These are phyloP conservation scores for Drosophila birchii DNA, from an alignment of 2,888 invertebrate species.

Conservation along the genomic window DNA sequence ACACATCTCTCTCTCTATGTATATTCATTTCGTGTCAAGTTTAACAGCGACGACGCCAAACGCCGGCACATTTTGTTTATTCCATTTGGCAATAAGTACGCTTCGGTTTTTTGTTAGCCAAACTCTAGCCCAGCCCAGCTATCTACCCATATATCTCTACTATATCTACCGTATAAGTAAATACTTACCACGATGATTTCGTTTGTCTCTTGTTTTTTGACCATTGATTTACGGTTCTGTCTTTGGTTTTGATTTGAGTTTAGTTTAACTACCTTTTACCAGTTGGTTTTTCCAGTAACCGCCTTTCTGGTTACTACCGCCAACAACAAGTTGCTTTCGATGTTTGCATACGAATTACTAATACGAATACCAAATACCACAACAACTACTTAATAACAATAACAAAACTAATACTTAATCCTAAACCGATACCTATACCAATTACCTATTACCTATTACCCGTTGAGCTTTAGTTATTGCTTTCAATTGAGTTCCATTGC, in stretches of 20 bases:
- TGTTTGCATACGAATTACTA: conserved; percentile 52
- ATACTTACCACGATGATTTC: conserved; percentile 28
- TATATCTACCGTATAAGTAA: conserved; percentile 25
- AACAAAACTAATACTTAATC: conserved; percentile 20
- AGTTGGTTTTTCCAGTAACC: conserved; percentile 15
- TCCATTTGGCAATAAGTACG: conserved; percentile 69
- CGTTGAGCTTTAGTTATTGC: conserved; percentile 44
- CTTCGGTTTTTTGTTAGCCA: conserved; percentile 76
- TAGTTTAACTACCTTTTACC: conserved; percentile 6
- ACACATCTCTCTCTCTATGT: conserved; percentile 44
- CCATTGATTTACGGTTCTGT: conserved; percentile 20
- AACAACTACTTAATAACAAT: conserved; percentile 29
- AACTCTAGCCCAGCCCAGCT: conserved; percentile 27
- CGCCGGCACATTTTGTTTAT: conserved; percentile 78
- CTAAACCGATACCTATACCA: conserved; percentile 24
- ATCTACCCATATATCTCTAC: conserved; percentile 25
- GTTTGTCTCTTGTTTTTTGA: conserved; percentile 19
- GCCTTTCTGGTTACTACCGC: conserved; percentile 26
- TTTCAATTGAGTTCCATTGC: conserved; percentile 33
- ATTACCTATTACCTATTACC: conserved; percentile 5
- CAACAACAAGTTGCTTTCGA: conserved; percentile 68
- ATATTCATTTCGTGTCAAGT: conserved; percentile 67
- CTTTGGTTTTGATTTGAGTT: conserved; percentile 26
- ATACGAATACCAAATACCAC: conserved; percentile 28
- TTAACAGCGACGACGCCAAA: conserved; percentile 78